Base-by-base conservation (phyloP, 2,888 invertebrate genomes). In the Mesorhabditis spiculigera region DNA sequence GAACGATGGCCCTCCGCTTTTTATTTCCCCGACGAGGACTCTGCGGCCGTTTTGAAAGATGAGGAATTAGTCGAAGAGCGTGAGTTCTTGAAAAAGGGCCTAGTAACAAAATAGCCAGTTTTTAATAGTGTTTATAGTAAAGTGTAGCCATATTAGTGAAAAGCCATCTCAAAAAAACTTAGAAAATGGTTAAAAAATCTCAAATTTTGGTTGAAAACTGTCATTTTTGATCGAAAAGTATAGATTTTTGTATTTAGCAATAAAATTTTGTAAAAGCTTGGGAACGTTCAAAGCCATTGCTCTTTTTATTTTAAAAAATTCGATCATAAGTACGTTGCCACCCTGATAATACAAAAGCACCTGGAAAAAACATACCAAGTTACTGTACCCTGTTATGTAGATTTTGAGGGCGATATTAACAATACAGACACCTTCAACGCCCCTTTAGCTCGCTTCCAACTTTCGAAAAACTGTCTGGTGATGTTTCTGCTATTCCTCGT, bases 401-500 rank as follows among this genome's bases (percentile, higher is more conserved):
- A 28, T 28, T 28, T 28, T 28, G 28, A 28, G 28, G 28, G 28
- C 28, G 28, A 28, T 28, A 28, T 28, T 28, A 28, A 28, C 28
- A 28, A 28, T 28, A 28, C 28, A 28, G 28, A 28, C 28, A 28
- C 28, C 28, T 28, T 28, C 28, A 28, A 28, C 1, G 28, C 28
- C 3, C 28, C 28, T 28, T 28, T 28, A 50, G 58, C 58, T n/a
- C 58, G 58, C n/a, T n/a, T 50, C n/a, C 58, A 50, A 50, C 8
- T 50, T 3, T 50, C 58, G 58, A 10, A n/a, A 10, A 50, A 50
- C n/a, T 50, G 58, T 50, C 58, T 50, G 10, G n/a, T 50, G 10
- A 50, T 50, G 58, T 50, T 50, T 13, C n/a, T 50, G 58, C 58
- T 50, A 50, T 50, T 50, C 58, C 10, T 50, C 58, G 58, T 50